A percentile compares a stretch with the other conserved stretches of the same genome.
Conservation (phyloP, 1,140 invertebrate genomes). For the Lethocerus indicus region DNA sequence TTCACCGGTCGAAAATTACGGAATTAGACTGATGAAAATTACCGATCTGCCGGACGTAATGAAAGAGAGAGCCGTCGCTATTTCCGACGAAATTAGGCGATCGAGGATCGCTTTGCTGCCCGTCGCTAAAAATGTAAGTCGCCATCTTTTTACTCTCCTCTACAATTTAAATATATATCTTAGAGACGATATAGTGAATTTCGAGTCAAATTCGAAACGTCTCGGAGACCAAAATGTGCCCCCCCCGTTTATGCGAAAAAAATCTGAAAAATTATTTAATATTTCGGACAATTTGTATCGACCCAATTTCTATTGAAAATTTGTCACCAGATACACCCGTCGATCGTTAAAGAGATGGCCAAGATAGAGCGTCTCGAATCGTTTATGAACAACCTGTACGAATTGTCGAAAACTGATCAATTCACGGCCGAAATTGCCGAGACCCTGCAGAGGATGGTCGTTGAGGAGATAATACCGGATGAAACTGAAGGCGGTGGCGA, state of each 20-base stretch:
- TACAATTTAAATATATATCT: background rate
- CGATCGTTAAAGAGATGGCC: background rate
- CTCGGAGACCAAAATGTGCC: background rate
- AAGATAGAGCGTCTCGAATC: constrained; percentile 10
- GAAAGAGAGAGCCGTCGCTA: constrained; percentile 8
- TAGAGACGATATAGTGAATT: background rate
- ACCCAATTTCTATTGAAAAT: background rate
- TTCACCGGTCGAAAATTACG: constrained; percentile 26
- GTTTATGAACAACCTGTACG: constrained; percentile 11
- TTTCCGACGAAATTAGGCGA: constrained; percentile 3
- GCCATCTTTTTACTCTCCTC: background rate
- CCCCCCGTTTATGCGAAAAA: background rate
- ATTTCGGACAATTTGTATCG: background rate
- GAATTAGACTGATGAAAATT: constrained; percentile 26
- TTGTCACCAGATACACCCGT: constrained; percentile 5
- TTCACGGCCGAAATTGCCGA: constrained; percentile 5
- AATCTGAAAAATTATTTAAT: background rate
- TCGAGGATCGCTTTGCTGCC: constrained; percentile 4
- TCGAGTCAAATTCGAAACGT: background rate
- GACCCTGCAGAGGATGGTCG: constrained; percentile 4
- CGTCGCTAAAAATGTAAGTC: background rate
- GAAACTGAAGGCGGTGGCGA: background rate
- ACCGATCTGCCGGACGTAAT: constrained; percentile 16
- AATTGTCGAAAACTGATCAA: constrained; percentile 4
- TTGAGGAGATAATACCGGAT: constrained; percentile 2